Conservation (phyloP, 2,113 vertebrate species). For the Neofelis nebulosa region DNA sequence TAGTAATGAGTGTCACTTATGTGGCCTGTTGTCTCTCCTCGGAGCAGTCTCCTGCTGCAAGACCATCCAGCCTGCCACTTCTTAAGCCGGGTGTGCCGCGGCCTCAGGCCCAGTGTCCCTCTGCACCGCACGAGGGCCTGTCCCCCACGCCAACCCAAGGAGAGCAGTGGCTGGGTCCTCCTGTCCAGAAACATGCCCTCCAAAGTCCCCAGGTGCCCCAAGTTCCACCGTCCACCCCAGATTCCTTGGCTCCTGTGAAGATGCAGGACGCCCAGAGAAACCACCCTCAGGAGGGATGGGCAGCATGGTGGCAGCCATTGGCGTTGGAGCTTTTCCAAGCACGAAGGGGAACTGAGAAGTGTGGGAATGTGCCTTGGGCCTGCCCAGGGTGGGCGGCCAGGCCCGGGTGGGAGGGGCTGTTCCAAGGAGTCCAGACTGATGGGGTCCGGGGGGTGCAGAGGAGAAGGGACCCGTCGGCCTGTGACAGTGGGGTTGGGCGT, state of each 20-base stretch:
- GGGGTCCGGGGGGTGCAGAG: not conserved
- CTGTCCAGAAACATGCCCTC: not conserved
- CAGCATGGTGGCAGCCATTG: not conserved
- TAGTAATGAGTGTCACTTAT: rapidly evolving
- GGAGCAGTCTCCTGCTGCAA: not conserved
- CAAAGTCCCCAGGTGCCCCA: not conserved
- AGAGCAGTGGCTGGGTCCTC: not conserved
- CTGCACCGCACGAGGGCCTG: not conserved
- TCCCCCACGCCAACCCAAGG: not conserved
- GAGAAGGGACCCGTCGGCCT: not conserved
- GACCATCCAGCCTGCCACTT: not conserved
- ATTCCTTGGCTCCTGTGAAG: not conserved
- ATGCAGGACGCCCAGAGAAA: not conserved
- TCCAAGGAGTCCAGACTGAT: not conserved
- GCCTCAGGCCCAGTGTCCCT: not conserved
- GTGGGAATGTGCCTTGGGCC: slow-evolving; percentile 55
- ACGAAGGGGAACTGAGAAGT: slow-evolving; percentile 70
- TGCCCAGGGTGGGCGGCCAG: not conserved
- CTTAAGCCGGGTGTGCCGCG: not conserved
- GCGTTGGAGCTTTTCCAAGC: slow-evolving; percentile 69
- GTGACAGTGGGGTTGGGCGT: not conserved
- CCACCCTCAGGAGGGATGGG: not conserved
- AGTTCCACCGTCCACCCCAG: not conserved
- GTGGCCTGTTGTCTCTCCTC: not conserved
- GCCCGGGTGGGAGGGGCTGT: not conserved